Conservation (phyloP, 1,140 invertebrate genomes). For the Teleopsis dalmanni region DNA sequence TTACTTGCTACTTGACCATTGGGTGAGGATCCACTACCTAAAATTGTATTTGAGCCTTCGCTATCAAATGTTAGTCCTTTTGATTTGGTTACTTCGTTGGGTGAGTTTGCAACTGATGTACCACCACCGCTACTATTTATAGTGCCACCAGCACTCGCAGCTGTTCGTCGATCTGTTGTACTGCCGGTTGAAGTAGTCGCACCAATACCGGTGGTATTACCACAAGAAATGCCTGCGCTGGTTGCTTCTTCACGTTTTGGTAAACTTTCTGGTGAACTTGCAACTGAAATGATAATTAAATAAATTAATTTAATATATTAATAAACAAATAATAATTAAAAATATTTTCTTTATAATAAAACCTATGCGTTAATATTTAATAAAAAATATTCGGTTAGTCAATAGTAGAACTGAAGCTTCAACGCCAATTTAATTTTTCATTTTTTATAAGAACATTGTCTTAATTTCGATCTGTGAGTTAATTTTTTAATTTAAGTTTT, state of each 20-base stretch:
- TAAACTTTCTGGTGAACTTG: constrained; percentile 54
- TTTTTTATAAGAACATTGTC: too few species aligned
- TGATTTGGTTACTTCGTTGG: neutral
- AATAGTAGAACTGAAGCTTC: too few species aligned
- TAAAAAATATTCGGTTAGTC: too few species aligned
- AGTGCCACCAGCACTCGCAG: constrained; percentile 5
- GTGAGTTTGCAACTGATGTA: constrained; percentile 4
- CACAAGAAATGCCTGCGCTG: neutral
- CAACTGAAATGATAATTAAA: constrained; percentile 47
- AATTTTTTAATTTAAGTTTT: too few species aligned
- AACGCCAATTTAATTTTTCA: too few species aligned
- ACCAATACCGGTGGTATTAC: constrained; percentile 9
- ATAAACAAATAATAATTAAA: constrained; percentile 1
- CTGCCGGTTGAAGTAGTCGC: constrained; percentile 13
- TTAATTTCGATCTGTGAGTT: too few species aligned
- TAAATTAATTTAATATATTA: neutral
- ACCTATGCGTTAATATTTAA: neutral
- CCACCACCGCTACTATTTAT: constrained; percentile 15
- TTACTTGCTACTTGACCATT: constrained; percentile 56
- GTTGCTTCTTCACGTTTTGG: constrained; percentile 43
- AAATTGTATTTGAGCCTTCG: too few species aligned
- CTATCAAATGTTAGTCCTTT: too few species aligned
- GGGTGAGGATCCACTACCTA: too few species aligned
- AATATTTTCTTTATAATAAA: neutral
- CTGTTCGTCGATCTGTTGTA: constrained; percentile 17